Conservation (phyloP, 2,797 vertebrate genomes). For the Tinamus major region DNA sequence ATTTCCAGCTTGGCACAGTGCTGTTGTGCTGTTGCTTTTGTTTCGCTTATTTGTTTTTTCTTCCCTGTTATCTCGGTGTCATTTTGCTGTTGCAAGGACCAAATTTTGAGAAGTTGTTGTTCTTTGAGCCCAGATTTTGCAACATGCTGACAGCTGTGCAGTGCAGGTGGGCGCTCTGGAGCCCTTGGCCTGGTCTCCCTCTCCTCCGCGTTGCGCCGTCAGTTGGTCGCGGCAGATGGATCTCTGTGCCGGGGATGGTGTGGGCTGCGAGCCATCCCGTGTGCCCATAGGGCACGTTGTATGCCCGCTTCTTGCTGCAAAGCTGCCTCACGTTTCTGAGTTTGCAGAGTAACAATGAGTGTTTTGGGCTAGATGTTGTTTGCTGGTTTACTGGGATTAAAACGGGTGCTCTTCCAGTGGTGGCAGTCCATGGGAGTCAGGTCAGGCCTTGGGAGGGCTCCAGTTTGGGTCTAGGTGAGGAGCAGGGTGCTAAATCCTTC, state of each 20-base stretch:
- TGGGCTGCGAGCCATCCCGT: not conserved
- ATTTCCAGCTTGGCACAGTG: not conserved
- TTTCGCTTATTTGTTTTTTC: too few species aligned
- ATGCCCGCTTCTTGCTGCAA: not conserved
- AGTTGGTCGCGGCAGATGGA: not conserved
- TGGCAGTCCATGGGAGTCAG: not conserved
- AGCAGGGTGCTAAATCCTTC: not conserved
- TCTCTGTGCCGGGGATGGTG: fast-evolving
- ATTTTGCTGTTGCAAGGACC: not conserved
- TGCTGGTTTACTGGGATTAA: not conserved
- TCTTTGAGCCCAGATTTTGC: not conserved
- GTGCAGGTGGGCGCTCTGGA: not conserved
- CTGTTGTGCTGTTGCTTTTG: not conserved
- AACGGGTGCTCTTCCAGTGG: not conserved
- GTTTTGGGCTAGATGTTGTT: not conserved
- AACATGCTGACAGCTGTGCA: not conserved
- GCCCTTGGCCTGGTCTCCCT: not conserved
- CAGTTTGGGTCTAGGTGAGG: not conserved
- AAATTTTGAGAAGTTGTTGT: fast-evolving
- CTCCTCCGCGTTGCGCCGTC: fast-evolving
- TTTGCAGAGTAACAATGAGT: not conserved
- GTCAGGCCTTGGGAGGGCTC: not conserved
- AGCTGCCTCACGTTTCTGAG: not conserved
- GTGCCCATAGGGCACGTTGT: not conserved
- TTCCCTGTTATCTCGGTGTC: not conserved